Base-by-base conservation (phyloP, 1,140 invertebrate genomes). In the Pogonus chalceus region DNA sequence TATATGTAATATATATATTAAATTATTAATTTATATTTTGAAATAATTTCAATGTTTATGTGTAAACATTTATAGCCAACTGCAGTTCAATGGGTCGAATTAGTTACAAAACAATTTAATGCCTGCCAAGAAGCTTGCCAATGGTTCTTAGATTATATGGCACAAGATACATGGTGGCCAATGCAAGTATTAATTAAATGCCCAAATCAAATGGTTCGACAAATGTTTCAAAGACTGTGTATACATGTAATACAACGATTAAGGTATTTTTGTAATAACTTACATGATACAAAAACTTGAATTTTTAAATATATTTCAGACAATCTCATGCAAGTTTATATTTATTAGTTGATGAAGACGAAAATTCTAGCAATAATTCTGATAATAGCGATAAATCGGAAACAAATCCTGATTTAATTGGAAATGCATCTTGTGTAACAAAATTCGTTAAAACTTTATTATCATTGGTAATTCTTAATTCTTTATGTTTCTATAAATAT, bases 21-120 rank as follows among this genome's bases (percentile, higher is more conserved):
- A n/a, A n/a, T n/a, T n/a, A n/a, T n/a, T n/a, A 7, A 35, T 9
- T 35, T 35, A 14, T 35, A 35, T 35, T 35, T 2, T 3, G 20
- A 54, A 35, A 10, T 18, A 20, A 51, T 43, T 54, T 54, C 31
- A 47, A 51, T 56, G 10, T 54, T 58, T 58, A 55, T 51, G 57
- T n/a, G n/a, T n/a, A n/a, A n/a, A n/a, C n/a, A n/a, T 56, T 71
- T 73, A 47, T 64, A 87, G 80, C 92, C 92, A 9, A 96, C 91
- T 0, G 94, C 96, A 88, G 86, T 95, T 9, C 90, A 94, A 56
- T 96, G 92, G 92, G 91, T 96, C 21, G 93, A 96, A 69, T 70
- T 95, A 24, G 76, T 96, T 2, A 96, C 91, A 1, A 96, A 96
- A 67, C 92, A 95, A 67, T 94, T 96, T 63, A 93, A 92, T 68